Evolutionary conservation across 1,140 invertebrate genomes (phyloP).

Genomic region (Lanistes nyassanus): DNA sequence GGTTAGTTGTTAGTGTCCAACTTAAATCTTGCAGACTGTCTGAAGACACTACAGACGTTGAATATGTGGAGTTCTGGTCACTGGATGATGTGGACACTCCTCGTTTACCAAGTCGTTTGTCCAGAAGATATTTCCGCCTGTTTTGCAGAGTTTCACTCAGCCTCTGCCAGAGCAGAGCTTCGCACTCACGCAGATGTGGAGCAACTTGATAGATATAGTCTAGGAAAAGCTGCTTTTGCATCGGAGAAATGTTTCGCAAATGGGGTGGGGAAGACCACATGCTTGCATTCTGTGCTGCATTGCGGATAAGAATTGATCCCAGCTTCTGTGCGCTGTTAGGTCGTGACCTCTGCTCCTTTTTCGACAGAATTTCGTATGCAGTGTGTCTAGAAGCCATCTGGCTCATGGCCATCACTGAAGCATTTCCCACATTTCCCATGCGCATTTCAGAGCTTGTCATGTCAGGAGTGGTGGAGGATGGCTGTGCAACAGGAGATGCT

Average conservation of each 20-base stretch:
- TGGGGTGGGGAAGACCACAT: conserved; percentile 42
- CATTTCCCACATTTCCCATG: not conserved
- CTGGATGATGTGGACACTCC: not conserved
- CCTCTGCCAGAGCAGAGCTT: conserved; percentile 38
- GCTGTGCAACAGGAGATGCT: conserved; percentile 17
- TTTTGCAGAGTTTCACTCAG: conserved; percentile 45
- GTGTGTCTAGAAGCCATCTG: conserved; percentile 23
- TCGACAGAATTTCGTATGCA: conserved; percentile 36
- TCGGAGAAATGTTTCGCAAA: conserved; percentile 32
- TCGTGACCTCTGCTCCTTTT: conserved; percentile 28
- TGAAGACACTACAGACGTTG: not conserved
- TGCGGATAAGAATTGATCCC: conserved; percentile 38
- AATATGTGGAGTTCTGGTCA: not conserved
- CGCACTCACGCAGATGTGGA: conserved; percentile 34
- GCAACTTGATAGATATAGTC: conserved; percentile 33
- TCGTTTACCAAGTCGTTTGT: conserved; percentile 40
- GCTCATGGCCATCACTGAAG: conserved; percentile 19
- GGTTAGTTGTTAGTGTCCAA: not conserved
- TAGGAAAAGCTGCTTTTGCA: conserved; percentile 33
- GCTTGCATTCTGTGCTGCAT: conserved; percentile 40
- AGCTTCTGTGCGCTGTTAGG: conserved; percentile 41
- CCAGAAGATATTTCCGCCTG: conserved; percentile 42
- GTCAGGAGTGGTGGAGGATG: conserved; percentile 22
- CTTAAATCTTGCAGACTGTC: not conserved
- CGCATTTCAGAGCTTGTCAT: conserved; percentile 7